phyloP scores from a whole-genome alignment of 2,113 vertebrate genomes.

The Turnix velox region DNA sequence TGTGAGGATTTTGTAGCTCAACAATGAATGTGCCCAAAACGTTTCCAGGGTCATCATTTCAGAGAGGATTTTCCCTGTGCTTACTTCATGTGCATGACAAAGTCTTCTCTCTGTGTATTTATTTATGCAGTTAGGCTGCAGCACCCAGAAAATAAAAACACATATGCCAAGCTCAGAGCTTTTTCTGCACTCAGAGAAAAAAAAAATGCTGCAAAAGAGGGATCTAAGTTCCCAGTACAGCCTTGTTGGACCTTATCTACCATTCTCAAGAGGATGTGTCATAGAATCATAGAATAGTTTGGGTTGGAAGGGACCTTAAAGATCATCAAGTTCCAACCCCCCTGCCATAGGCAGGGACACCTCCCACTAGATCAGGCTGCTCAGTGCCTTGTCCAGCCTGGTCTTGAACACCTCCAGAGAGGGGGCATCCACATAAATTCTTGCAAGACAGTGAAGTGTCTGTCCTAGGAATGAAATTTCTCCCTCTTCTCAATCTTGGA shows the following conservation, averaged over 20 bases:
- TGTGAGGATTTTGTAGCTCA: background rate
- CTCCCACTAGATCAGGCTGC: too few species aligned
- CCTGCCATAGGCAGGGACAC: too few species aligned
- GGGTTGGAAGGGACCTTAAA: too few species aligned
- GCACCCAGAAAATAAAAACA: accelerated
- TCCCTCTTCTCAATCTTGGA: too few species aligned
- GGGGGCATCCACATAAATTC: too few species aligned
- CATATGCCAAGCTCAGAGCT: background rate
- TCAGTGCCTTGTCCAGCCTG: too few species aligned
- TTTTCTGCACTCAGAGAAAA: background rate
- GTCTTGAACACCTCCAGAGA: too few species aligned
- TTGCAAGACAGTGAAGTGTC: too few species aligned
- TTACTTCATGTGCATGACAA: background rate
- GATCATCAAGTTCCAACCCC: too few species aligned
- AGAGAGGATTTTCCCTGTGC: background rate
- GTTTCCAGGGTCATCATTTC: background rate
- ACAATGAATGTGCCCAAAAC: accelerated
- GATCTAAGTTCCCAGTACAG: background rate
- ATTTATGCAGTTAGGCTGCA: background rate
- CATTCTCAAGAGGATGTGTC: background rate
- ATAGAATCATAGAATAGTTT: too few species aligned
- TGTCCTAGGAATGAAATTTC: background rate
- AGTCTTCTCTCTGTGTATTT: background rate
- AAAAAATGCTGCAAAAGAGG: background rate
- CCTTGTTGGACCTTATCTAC: background rate